Evolutionary conservation across 2,797 vertebrate species (phyloP).

Genomic region (Oreochromis grahami): DNA sequence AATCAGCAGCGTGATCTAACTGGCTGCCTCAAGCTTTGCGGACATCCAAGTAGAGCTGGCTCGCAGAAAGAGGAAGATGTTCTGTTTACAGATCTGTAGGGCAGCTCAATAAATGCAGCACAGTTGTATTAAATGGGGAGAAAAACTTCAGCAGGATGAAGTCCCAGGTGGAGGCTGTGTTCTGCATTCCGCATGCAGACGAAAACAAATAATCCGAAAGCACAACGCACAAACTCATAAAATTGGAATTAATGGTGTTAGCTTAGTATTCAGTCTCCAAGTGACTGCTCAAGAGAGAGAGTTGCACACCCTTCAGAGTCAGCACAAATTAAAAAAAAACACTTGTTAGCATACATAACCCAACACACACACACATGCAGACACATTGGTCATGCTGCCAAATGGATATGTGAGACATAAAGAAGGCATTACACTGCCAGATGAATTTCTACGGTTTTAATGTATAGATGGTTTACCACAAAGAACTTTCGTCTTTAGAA

Average conservation of each 20-base stretch:
- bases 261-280: background rate
- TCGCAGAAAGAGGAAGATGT: background rate
- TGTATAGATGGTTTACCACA: slow-evolving; percentile 12
- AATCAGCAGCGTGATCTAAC: background rate
- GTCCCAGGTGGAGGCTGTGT: background rate
- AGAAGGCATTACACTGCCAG: background rate
- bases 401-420: background rate
- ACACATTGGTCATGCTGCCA: background rate
- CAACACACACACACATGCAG: background rate
- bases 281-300: background rate
- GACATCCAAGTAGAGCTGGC: background rate
- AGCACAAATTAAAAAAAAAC: background rate
- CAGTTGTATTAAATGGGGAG: background rate
- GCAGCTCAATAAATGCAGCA: background rate
- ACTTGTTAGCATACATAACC: background rate
- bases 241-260: background rate
- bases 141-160: background rate
- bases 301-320: background rate
- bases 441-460: background rate
- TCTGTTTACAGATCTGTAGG: background rate
- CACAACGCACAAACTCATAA: background rate
- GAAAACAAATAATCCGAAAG: slow-evolving; percentile 17
- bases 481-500: background rate
- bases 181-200: background rate
- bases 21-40: background rate